Conservation (phyloP, 2,797 vertebrate genomes). For the Smutsia gigantea region DNA sequence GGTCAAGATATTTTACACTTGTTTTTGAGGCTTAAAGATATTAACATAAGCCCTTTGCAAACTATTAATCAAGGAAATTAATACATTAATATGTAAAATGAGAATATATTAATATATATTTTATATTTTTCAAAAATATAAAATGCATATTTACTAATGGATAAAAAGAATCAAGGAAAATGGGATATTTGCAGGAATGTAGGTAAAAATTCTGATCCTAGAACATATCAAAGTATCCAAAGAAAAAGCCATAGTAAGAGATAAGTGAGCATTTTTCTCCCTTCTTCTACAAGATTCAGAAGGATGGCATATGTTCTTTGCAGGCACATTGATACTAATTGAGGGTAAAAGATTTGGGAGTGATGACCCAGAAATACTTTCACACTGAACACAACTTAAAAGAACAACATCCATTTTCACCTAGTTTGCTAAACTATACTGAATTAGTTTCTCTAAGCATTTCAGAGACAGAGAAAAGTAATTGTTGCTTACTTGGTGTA, state of each 20-base stretch:
- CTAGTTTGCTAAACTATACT: background rate
- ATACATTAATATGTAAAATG: too few relatives aligned
- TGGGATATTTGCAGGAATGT: background rate
- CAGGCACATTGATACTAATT: background rate
- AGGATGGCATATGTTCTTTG: background rate
- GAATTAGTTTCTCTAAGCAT: background rate
- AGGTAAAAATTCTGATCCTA: background rate
- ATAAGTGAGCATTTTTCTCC: background rate
- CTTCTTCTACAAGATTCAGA: background rate
- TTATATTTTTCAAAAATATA: background rate
- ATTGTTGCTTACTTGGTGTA: background rate
- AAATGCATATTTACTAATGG: background rate
- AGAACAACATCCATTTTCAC: background rate
- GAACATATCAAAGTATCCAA: background rate
- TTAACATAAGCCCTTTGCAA: background rate
- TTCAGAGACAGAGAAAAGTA: background rate
- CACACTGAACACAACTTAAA: background rate
- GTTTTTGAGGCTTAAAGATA: background rate
- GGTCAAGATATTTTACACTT: background rate
- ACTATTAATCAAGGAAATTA: background rate
- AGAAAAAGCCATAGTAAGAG: background rate
- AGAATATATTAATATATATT: too few relatives aligned
- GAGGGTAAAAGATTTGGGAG: background rate
- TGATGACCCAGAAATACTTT: background rate
- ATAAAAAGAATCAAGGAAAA: background rate